Evolutionary conservation across 1,140 invertebrate species (phyloP).

Genomic region (Proctacanthus coquilletti): DNA sequence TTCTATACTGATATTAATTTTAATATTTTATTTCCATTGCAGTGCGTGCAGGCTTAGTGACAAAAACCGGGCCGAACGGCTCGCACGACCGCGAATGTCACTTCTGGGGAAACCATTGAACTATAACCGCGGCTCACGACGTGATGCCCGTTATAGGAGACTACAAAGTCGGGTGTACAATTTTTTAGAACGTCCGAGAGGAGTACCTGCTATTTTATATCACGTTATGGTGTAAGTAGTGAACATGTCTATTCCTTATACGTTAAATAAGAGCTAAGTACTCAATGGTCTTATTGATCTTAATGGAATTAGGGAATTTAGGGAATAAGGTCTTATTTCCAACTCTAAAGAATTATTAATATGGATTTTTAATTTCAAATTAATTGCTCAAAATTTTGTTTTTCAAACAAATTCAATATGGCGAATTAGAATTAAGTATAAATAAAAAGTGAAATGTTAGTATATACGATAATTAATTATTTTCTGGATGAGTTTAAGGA

Average conservation of each 20-base stretch:
- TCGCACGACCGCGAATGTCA: slow-evolving; percentile 68
- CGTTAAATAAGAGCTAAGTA: neutral
- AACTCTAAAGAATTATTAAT: no score
- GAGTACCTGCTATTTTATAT: slow-evolving; percentile 69
- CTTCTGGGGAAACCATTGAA: slow-evolving; percentile 79
- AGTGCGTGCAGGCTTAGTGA: slow-evolving; percentile 29
- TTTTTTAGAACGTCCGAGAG: slow-evolving; percentile 82
- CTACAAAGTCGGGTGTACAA: slow-evolving; percentile 84
- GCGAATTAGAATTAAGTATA: no score
- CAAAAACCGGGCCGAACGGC: slow-evolving; percentile 37
- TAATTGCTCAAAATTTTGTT: no score
- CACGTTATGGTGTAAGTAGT: slow-evolving; percentile 83
- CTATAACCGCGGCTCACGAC: slow-evolving; percentile 62
- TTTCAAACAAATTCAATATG: no score
- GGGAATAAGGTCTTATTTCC: no score
- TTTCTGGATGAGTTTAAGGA: no score
- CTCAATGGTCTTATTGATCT: no score
- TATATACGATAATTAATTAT: no score
- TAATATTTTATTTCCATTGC: slow-evolving; percentile 7
- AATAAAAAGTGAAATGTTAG: no score
- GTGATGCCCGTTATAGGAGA: slow-evolving; percentile 75
- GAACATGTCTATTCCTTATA: neutral
- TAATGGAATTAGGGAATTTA: no score
- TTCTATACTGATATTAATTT: no score
- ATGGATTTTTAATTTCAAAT: no score